Evolutionary conservation across 2,888 invertebrate species (phyloP).

Genomic region (Dryocosmus kuriphilus): DNA sequence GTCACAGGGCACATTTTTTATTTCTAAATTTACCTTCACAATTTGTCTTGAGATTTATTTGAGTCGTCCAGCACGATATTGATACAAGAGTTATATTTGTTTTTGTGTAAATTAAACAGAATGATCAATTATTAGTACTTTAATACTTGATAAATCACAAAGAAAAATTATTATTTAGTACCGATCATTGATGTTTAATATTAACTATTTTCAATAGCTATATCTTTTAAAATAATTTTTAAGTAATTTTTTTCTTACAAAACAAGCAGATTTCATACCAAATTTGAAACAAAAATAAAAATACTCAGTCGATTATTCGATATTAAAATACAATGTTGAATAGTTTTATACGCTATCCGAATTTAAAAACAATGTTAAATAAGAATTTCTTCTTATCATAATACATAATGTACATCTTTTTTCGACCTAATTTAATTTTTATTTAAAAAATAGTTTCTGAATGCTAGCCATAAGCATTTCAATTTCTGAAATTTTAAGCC

Average conservation of each 20-base stretch:
- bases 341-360: too few relatives aligned
- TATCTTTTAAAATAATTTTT: background rate
- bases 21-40: constrained; percentile 31
- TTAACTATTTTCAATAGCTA: background rate
- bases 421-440: too few relatives aligned
- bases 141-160: background rate
- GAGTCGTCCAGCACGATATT: constrained; percentile 9
- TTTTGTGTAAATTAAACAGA: background rate
- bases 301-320: too few relatives aligned
- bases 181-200: background rate
- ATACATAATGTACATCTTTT: too few relatives aligned
- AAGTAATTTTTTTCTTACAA: background rate
- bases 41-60: constrained; percentile 23
- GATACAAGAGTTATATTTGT: background rate
- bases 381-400: too few relatives aligned
- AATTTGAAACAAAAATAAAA: too few relatives aligned
- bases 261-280: background rate
- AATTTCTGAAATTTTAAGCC: too few relatives aligned
- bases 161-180: background rate
- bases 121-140: background rate
- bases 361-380: too few relatives aligned
- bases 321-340: too few relatives aligned
- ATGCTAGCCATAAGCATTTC: too few relatives aligned
- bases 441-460: too few relatives aligned
- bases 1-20: constrained; percentile 40